Conservation (phyloP, 2,113 vertebrate genomes). For the Desmodus rotundus region DNA sequence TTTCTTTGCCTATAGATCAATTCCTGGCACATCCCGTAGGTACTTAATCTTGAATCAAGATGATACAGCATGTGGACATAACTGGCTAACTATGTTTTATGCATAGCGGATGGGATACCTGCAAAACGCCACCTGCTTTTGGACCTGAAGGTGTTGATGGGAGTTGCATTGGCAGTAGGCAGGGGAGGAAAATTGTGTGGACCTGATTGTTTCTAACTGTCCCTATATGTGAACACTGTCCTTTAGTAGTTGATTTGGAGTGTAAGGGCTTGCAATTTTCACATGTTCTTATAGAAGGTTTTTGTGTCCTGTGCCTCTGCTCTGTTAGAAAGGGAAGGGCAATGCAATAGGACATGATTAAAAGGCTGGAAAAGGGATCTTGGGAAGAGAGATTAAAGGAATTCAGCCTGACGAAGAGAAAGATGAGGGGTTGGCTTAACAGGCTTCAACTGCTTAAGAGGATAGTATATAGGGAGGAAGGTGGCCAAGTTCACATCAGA, state of each 20-base stretch:
- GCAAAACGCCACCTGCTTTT: not conserved
- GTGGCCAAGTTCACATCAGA: constrained; percentile 20
- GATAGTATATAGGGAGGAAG: not conserved
- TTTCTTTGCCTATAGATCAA: not conserved
- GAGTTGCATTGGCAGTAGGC: not conserved
- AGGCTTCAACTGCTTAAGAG: constrained; percentile 33
- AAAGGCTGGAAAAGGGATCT: not conserved
- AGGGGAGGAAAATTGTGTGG: not conserved
- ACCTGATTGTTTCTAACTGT: not conserved
- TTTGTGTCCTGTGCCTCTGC: not conserved
- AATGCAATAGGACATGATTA: constrained; percentile 31
- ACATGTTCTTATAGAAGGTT: not conserved
- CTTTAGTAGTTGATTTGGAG: not conserved
- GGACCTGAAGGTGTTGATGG: not conserved
- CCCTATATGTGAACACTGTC: not conserved
- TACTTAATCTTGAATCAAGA: not conserved
- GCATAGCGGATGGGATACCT: not conserved
- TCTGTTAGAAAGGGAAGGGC: not conserved
- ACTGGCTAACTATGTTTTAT: not conserved
- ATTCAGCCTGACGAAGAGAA: not conserved
- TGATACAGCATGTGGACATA: not conserved
- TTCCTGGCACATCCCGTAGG: not conserved
- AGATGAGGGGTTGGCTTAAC: not conserved
- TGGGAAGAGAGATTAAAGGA: constrained; percentile 29
- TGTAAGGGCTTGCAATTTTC: not conserved